Evolutionary conservation across 2,888 invertebrate genomes (phyloP).

Genomic region (Pilophorus perplexus): DNA sequence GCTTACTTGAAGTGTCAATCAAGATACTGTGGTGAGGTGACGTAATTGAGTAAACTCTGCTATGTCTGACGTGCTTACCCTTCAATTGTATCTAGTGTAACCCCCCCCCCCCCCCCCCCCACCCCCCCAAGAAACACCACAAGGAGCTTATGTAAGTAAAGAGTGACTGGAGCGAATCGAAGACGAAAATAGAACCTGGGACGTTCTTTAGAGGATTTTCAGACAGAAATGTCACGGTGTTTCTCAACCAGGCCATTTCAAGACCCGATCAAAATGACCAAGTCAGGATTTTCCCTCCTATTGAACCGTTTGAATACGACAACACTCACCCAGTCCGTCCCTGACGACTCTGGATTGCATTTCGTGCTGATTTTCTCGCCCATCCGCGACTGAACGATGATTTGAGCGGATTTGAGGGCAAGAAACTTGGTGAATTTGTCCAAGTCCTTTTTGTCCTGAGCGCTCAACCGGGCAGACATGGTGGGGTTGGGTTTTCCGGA

Average conservation of each 20-base stretch:
- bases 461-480: conserved; percentile 30
- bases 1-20: too few species aligned
- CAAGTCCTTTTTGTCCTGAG: conserved; percentile 71
- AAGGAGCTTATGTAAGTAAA: too few species aligned
- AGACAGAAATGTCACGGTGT: too few species aligned
- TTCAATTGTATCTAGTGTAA: too few species aligned
- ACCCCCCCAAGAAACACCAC: too few species aligned
- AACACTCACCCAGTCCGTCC: conserved; percentile 75
- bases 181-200: too few species aligned
- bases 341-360: conserved; percentile 72
- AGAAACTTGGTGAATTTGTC: conserved; percentile 88
- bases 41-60: too few species aligned
- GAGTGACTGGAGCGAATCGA: too few species aligned
- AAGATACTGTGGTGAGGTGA: too few species aligned
- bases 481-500: conserved; percentile 19
- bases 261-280: neutral
- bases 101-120: too few species aligned
- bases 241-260: neutral
- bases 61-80: too few species aligned
- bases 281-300: neutral
- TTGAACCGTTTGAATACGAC: neutral
- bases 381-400: conserved; percentile 87
- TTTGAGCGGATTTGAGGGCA: conserved; percentile 82
- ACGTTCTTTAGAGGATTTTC: too few species aligned
- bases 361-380: conserved; percentile 80